Evolutionary conservation across 2,113 vertebrate genomes (phyloP).

Genomic region (Bombycilla garrulus): DNA sequence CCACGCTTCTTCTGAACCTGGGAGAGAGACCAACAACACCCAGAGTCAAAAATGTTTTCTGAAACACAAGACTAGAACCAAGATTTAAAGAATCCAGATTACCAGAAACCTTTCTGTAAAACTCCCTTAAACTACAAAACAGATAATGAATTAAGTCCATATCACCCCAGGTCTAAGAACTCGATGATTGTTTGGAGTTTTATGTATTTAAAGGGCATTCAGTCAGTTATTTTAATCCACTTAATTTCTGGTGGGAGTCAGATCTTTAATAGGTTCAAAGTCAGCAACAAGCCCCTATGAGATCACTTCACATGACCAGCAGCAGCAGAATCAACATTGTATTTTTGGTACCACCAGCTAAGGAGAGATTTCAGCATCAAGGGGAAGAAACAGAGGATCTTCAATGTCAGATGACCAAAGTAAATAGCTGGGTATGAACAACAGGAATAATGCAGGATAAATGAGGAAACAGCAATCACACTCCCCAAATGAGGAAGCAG

Average conservation of each 20-base stretch:
- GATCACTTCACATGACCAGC: neutral
- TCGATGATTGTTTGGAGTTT: neutral
- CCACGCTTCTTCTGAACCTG: constrained; percentile 96
- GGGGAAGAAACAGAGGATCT: neutral
- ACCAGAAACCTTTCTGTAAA: neutral
- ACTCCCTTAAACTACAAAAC: neutral
- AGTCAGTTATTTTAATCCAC: neutral
- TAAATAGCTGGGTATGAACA: neutral
- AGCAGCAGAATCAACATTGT: neutral
- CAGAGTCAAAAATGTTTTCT: neutral
- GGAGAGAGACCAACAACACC: neutral
- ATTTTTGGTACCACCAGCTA: neutral
- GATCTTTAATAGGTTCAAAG: neutral
- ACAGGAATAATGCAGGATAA: neutral
- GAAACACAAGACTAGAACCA: neutral
- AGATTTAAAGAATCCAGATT: neutral
- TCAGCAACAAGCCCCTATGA: neutral
- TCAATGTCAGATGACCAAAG: neutral
- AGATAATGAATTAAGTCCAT: neutral
- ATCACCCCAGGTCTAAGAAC: neutral
- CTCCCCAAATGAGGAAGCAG: neutral
- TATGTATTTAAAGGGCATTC: neutral
- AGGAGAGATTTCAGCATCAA: neutral
- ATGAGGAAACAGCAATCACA: neutral
- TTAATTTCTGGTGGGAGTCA: neutral